Percentiles rank a stretch among this genome's conserved stretches.
These are phyloP conservation scores for Abramis brama DNA, from an alignment of 2,113 vertebrate species.

Conservation along the genomic window DNA sequence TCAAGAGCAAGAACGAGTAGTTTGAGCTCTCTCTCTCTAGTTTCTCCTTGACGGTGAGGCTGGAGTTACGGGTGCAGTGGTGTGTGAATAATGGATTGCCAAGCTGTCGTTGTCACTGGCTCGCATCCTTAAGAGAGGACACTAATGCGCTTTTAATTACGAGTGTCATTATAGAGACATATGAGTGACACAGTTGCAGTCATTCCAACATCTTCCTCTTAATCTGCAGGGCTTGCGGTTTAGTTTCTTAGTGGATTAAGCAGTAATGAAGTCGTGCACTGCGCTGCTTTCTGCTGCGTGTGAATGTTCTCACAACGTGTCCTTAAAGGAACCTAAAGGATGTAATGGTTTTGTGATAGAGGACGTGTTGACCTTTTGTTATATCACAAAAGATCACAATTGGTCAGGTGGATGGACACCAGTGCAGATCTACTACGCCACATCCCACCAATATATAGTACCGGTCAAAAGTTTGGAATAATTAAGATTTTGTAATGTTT, in stretches of 20 bases:
- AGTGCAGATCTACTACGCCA: neutral
- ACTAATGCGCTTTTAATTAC: slow-evolving; percentile 44
- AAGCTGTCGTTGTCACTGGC: slow-evolving; percentile 34
- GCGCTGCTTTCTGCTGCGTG: neutral
- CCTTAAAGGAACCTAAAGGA: neutral
- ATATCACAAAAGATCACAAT: neutral
- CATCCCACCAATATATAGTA: too few relatives aligned
- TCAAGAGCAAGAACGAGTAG: too few relatives aligned
- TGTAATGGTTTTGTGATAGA: neutral
- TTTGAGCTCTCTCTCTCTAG: too few relatives aligned
- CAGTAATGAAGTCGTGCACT: neutral
- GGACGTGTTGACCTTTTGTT: neutral
- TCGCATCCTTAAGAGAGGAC: slow-evolving; percentile 34
- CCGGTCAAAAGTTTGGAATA: neutral
- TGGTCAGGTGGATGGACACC: neutral
- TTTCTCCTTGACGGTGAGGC: neutral
- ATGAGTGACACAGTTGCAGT: slow-evolving; percentile 36
- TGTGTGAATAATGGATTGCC: slow-evolving; percentile 30
- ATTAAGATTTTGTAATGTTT: neutral
- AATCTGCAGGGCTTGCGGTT: slow-evolving; percentile 32
- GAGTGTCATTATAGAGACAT: slow-evolving; percentile 25
- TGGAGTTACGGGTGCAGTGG: neutral
- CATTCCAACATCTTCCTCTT: neutral
- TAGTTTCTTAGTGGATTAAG: slow-evolving; percentile 15
- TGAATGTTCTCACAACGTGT: neutral